Evolutionary conservation across 2,797 vertebrate genomes (phyloP), one percentile per base, ranked within the genome.

Genomic region (Otolemur crassicaudatus): DNA sequence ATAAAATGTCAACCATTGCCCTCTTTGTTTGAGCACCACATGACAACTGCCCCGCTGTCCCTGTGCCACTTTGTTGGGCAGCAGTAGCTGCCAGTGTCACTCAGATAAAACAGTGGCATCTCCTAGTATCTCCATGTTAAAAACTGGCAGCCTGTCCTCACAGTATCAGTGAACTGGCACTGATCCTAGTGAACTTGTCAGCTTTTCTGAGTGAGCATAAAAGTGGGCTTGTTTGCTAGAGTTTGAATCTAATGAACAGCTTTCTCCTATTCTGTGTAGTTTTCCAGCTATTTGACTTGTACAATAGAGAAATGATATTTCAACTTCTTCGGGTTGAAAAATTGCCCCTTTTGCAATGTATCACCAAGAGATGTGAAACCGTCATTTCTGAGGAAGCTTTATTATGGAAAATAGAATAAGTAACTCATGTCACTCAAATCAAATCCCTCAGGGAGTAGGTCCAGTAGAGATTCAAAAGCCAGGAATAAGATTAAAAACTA

Each of bases 341-440:
- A 97, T 94, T 89, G 85, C 79, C 95, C 85, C 67, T 56, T 96
- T 95, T 92, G 81, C 11, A 17, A 97, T 95, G 88, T 97, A 95
- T 94, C 96, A 96, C 81, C 25, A 60, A 87, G 82, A 96, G 83
- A 93, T 91, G 80, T 86, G 93, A 94, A 95, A 96, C 43, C 82
- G 94, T 90, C 93, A 96, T 96, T 97, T 97, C 67, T 70, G 90
- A 91, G 94, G 90, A 75, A 92, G 94, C 49, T 97, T 97, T 97
- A 93, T 97, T 96, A 96, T 96, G 95, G 83, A 98, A 97, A 96
- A 94, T 63, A 96, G 92, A 97, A 84, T 93, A 95, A 96, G 87
- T 81, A 96, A 97, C 70, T 94, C 92, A 73, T 61, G 83, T 95
- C 93, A 91, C 82, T 97, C 93, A 96, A 97, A 94, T 95, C 70